Evolutionary conservation across 2,888 invertebrate genomes (phyloP).

Genomic region (Drosophila melanosoma): DNA sequence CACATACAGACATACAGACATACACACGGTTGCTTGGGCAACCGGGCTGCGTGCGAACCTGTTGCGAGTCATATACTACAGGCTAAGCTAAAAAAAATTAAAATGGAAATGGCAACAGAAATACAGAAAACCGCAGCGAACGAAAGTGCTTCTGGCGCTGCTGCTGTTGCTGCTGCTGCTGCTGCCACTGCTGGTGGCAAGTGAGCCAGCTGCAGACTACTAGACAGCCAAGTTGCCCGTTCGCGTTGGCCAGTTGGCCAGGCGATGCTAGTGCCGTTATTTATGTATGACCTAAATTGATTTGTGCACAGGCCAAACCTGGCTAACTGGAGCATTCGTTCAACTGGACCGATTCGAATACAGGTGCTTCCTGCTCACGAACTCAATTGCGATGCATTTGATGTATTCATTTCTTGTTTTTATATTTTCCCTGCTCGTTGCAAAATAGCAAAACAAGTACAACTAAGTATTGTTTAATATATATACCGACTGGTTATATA

Average conservation of each 20-base stretch:
- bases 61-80: constrained; percentile 42
- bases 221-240: constrained; percentile 7
- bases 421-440: constrained; percentile 15
- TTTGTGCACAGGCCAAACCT: constrained; percentile 42
- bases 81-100: constrained; percentile 3
- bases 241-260: constrained; percentile 15
- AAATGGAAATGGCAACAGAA: constrained; percentile 38
- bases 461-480: constrained; percentile 67
- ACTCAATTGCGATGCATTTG: constrained; percentile 35
- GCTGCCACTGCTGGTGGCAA: constrained; percentile 28
- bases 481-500: constrained; percentile 41
- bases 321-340: constrained; percentile 51
- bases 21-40: constrained; percentile 49
- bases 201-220: constrained; percentile 39
- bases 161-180: constrained; percentile 12
- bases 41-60: constrained; percentile 64
- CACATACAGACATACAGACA: constrained; percentile 25
- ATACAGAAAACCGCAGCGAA: constrained; percentile 44
- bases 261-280: constrained; percentile 25
- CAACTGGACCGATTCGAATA: constrained; percentile 31
- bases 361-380: constrained; percentile 56
- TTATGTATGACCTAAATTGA: constrained; percentile 50
- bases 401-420: constrained; percentile 37
- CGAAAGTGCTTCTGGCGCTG: constrained; percentile 58
- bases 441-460: constrained; percentile 29